Evolutionary conservation across 1,140 invertebrate genomes (phyloP).

Genomic region (Pemphigus obesinymphae): DNA sequence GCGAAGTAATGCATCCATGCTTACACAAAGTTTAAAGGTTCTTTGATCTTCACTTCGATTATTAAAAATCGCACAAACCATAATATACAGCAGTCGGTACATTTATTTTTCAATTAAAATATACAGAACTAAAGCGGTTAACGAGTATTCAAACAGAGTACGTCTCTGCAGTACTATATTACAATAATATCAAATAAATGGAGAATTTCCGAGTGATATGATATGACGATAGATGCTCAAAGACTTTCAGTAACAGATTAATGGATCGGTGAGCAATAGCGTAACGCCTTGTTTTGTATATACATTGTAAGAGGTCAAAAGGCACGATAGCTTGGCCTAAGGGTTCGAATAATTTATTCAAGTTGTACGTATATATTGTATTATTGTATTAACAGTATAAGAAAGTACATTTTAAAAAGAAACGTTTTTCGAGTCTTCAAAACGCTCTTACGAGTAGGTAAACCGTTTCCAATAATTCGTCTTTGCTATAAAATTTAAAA

Average conservation of each 20-base stretch:
- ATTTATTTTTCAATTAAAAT: neutral
- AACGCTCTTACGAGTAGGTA: too few species aligned
- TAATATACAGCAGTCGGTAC: neutral
- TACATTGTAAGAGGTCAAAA: neutral
- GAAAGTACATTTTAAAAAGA: too few species aligned
- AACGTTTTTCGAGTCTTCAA: too few species aligned
- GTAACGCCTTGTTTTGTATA: neutral
- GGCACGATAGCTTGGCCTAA: neutral
- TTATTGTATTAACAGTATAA: too few species aligned
- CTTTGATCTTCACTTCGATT: neutral
- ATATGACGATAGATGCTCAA: neutral
- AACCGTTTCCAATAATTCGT: too few species aligned
- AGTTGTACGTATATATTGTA: neutral
- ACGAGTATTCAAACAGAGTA: neutral
- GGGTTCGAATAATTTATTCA: neutral
- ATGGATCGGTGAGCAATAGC: constrained; percentile 8
- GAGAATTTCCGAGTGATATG: neutral
- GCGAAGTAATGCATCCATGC: neutral
- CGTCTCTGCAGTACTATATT: neutral
- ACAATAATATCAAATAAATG: neutral
- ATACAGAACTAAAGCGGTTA: neutral
- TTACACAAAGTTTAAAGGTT: neutral
- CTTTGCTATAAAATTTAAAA: too few species aligned
- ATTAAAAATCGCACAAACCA: too few species aligned
- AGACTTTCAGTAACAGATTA: constrained; percentile 2